phyloP scores from a whole-genome alignment of 2,888 invertebrate genomes.

The Acanthococcus lagerstroemiae region DNA sequence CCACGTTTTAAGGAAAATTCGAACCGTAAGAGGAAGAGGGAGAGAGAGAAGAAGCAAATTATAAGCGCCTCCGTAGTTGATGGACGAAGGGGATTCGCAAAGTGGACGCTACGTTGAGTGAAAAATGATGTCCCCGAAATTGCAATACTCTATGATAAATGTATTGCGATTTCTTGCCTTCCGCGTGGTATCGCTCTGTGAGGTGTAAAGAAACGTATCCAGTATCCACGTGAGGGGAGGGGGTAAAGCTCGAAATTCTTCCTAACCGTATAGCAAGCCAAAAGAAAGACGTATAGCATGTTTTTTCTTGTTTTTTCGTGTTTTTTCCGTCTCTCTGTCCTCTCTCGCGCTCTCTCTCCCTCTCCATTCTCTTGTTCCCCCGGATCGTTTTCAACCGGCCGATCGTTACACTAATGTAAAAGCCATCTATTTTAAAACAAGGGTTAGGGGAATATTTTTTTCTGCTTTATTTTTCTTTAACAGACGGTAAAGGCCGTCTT shows the following conservation, averaged over 20 bases:
- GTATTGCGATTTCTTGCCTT: slow-evolving; percentile 23
- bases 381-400: background rate
- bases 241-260: background rate
- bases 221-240: background rate
- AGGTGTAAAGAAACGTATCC: slow-evolving; percentile 17
- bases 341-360: too few relatives aligned
- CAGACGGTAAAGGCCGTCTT: slow-evolving; percentile 28
- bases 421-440: slow-evolving; percentile 31
- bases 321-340: too few relatives aligned
- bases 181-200: background rate
- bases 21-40: too few relatives aligned
- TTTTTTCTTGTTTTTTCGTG: slow-evolving; percentile 13
- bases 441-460: slow-evolving; percentile 23
- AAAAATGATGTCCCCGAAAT: slow-evolving; percentile 38
- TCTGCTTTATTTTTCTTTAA: background rate
- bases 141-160: slow-evolving; percentile 37
- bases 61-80: too few relatives aligned
- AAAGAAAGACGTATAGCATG: slow-evolving; percentile 1
- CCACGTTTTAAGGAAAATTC: too few relatives aligned
- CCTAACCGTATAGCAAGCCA: background rate
- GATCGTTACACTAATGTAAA: slow-evolving; percentile 29
- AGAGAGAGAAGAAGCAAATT: too few relatives aligned
- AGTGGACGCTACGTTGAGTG: slow-evolving; percentile 33
- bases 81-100: too few relatives aligned
- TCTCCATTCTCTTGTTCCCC: slow-evolving; percentile 6